Evolutionary conservation across 64 coral and sea anemone genomes (phyloP).

Genomic region (Porites australiensis): DNA sequence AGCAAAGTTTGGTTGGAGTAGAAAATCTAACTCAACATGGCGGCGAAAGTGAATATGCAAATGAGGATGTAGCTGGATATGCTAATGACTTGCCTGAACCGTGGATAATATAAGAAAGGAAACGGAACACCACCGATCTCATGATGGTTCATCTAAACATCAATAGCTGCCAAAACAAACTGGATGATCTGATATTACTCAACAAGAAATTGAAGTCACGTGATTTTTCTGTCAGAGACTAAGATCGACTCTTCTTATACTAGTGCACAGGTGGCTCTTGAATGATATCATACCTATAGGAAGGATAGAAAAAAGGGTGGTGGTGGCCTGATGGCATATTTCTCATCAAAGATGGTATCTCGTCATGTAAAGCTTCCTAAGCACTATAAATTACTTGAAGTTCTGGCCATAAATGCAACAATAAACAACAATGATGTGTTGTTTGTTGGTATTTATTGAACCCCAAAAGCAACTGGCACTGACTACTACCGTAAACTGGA

Average conservation of each 20-base stretch:
- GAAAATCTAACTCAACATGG: no score
- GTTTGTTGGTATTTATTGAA: background rate
- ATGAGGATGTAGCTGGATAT: no score
- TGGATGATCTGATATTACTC: slow-evolving; percentile 2
- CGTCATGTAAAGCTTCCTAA: no score
- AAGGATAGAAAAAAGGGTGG: slow-evolving; percentile 23
- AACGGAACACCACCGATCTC: background rate
- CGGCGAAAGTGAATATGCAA: no score
- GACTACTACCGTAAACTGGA: slow-evolving; percentile 30
- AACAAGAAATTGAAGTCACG: slow-evolving; percentile 42
- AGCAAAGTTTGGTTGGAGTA: no score
- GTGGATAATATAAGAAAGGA: slow-evolving; percentile 6
- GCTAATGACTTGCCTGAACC: no score
- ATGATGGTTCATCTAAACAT: background rate
- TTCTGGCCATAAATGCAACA: no score
- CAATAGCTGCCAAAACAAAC: slow-evolving; percentile 22
- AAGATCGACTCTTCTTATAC: slow-evolving; percentile 70
- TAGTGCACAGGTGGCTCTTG: slow-evolving; percentile 25
- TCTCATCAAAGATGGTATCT: no score
- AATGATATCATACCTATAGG: slow-evolving; percentile 54
- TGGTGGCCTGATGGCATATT: no score
- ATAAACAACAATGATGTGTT: no score
- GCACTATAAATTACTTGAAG: no score
- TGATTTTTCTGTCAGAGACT: slow-evolving; percentile 67
- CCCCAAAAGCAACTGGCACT: background rate